These are phyloP conservation scores for Cephalopterus ornatus DNA, from an alignment of 2,113 vertebrate species.

Conservation along the genomic window DNA sequence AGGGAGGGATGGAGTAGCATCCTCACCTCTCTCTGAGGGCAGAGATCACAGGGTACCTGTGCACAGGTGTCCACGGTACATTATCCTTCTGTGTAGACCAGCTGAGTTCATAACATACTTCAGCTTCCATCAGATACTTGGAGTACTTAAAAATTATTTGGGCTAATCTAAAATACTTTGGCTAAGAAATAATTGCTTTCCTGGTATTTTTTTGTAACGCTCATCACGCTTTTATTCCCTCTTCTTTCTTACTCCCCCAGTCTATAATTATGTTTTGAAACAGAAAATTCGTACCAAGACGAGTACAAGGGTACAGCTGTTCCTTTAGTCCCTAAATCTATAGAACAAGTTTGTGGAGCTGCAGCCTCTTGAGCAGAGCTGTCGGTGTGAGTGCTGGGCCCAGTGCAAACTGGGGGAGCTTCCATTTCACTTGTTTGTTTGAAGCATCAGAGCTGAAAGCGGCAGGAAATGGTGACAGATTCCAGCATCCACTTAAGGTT, in stretches of 20 bases:
- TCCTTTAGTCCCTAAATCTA: background rate
- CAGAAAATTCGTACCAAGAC: background rate
- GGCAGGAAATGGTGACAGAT: background rate
- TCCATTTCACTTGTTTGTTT: background rate
- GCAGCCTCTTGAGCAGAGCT: background rate
- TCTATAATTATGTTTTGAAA: constrained; percentile 6
- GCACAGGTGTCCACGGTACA: rapidly evolving
- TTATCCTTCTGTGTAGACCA: rapidly evolving
- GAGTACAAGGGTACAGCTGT: background rate
- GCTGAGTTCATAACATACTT: background rate
- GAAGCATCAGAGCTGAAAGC: background rate
- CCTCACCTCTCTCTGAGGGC: background rate
- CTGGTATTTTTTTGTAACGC: background rate
- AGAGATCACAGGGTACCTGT: background rate
- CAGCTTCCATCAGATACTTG: background rate
- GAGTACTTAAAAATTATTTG: background rate
- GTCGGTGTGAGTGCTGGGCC: background rate
- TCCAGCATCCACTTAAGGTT: background rate
- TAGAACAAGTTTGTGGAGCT: background rate
- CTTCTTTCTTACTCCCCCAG: background rate
- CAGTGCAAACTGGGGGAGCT: background rate
- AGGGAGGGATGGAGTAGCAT: background rate
- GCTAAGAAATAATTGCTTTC: background rate
- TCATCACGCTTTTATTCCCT: background rate
- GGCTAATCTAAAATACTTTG: background rate